A percentile compares a stretch with the other conserved stretches of the same genome.
These are phyloP conservation scores for Tokudaia muenninki DNA, from an alignment of 2,797 vertebrate genomes.

Conservation along the genomic window DNA sequence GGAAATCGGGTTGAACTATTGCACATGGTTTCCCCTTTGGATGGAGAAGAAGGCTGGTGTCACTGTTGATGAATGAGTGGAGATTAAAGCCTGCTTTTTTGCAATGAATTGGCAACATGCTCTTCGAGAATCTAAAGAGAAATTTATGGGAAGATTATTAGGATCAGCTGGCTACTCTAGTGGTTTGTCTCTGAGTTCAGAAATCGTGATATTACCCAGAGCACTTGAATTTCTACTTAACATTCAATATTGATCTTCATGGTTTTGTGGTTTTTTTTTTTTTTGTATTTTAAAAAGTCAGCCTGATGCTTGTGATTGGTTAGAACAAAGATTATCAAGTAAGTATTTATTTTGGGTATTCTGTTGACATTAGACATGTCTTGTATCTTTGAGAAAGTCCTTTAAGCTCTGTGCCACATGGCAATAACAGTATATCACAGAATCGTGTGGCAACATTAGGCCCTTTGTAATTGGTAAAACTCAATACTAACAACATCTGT, in stretches of 20 bases:
- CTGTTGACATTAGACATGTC: background rate
- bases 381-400: constrained; percentile 22
- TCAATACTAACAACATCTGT: constrained; percentile 19
- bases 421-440: constrained; percentile 8
- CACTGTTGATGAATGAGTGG: constrained; percentile 71
- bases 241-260: background rate
- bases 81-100: constrained; percentile 69
- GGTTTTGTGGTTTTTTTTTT: background rate
- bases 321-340: constrained; percentile 24
- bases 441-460: constrained; percentile 13
- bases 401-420: constrained; percentile 36
- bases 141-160: constrained; percentile 71
- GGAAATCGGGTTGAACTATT: constrained; percentile 82
- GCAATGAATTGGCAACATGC: constrained; percentile 42
- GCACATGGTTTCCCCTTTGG: constrained; percentile 75
- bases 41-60: constrained; percentile 56
- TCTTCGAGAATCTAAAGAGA: constrained; percentile 62
- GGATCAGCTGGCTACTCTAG: constrained; percentile 53
- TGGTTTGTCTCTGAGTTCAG: constrained; percentile 11
- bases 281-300: constrained; percentile 5
- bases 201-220: background rate
- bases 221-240: constrained; percentile 31
- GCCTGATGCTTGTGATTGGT: background rate
- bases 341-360: constrained; percentile 39
- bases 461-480: constrained; percentile 57